These are phyloP conservation scores for Drosophila elegans DNA, from an alignment of 1,140 invertebrate species.

Conservation along the genomic window DNA sequence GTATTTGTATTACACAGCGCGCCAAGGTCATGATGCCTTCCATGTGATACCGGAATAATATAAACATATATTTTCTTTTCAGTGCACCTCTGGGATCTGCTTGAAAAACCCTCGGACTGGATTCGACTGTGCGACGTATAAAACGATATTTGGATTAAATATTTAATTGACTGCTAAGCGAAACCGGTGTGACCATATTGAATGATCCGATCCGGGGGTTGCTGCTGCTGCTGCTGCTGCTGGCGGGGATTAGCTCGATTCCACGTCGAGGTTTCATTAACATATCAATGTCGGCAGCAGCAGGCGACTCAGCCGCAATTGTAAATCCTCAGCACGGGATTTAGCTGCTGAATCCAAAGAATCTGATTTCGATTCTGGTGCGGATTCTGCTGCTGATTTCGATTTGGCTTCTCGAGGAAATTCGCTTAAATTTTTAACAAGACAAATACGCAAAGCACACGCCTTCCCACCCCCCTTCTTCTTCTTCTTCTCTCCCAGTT, in stretches of 20 bases:
- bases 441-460: conserved; percentile 78
- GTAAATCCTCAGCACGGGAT: conserved; percentile 30
- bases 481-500: background rate
- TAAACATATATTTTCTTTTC: background rate
- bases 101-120: conserved; percentile 1
- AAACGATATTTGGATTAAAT: conserved; percentile 80
- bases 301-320: conserved; percentile 32
- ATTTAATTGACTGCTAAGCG: conserved; percentile 70
- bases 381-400: conserved; percentile 54
- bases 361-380: conserved; percentile 47
- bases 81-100: conserved; percentile 17
- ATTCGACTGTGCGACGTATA: conserved; percentile 53
- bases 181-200: conserved; percentile 62
- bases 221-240: conserved; percentile 33
- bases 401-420: conserved; percentile 71
- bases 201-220: conserved; percentile 29
- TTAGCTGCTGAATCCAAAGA: conserved; percentile 45
- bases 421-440: conserved; percentile 83
- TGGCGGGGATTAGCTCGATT: conserved; percentile 57
- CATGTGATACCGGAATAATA: too few relatives aligned
- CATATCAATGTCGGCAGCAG: conserved; percentile 77
- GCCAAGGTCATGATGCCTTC: too few relatives aligned
- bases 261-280: conserved; percentile 62
- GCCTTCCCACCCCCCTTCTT: conserved; percentile 10
- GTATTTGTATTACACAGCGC: too few relatives aligned